These are phyloP conservation scores for Pachymerium ferrugineum DNA, from an alignment of 2,888 invertebrate genomes.

Conservation along the genomic window DNA sequence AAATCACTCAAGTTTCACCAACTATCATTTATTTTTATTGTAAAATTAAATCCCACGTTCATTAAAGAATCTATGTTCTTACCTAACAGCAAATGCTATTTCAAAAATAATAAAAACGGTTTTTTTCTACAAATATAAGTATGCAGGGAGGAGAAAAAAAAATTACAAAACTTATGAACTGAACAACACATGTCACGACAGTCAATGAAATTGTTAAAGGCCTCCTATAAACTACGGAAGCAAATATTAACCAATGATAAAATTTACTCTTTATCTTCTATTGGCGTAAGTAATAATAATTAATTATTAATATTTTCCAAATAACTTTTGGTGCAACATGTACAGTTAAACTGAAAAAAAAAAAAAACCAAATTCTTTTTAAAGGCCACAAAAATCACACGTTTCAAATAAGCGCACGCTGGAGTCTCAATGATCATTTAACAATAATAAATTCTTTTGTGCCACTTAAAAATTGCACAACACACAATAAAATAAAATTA, in stretches of 20 bases:
- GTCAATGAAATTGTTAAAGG: background rate
- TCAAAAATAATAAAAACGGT: background rate
- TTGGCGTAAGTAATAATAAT: no score
- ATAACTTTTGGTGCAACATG: constrained; percentile 3
- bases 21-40: background rate
- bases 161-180: background rate
- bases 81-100: constrained; percentile 2
- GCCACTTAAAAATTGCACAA: background rate
- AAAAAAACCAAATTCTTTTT: background rate
- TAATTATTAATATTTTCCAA: constrained; percentile 6
- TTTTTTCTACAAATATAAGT: background rate
- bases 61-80: background rate
- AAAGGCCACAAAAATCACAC: background rate
- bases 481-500: background rate
- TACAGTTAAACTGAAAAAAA: background rate
- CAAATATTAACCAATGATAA: constrained; percentile 2
- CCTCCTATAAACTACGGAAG: constrained; percentile 1
- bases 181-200: background rate
- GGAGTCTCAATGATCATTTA: background rate
- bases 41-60: constrained; percentile 2
- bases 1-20: no score
- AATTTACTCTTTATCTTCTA: background rate
- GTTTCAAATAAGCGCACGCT: background rate
- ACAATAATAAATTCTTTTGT: background rate
- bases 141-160: constrained; percentile 7